Base-by-base conservation (phyloP, 2,797 vertebrate species). In the Anguilla obscura region DNA sequence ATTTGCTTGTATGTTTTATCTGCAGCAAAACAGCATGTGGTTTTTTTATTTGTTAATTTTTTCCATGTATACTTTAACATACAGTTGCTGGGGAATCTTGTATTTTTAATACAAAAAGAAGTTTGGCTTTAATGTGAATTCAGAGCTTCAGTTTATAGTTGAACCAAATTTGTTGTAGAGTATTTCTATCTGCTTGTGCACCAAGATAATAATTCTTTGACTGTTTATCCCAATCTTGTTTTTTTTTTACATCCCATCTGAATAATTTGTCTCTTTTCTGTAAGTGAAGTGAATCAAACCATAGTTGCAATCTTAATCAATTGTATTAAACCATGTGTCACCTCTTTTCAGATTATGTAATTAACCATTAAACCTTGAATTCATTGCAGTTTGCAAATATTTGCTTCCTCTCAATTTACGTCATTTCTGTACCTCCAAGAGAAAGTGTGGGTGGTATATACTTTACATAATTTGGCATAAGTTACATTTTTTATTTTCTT, bases 121-220 rank as follows among this genome's bases (percentile, higher is more conserved):
- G 58, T 60, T 69, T 69, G 24, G 24, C 63, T 69, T 69, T 63
- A 56, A 58, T 87, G 45, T 84, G 30, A 74, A 63, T 89, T 86
- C 12, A n/a, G 83, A 14, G 69, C 48, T 74, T 83, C 80, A 71
- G 71, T 87, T 87, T 76, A 88, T 85, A 88, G 56, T 40, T 52
- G 90, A 89, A 90, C 89, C 45, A 21, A 66, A 27, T 27, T 30
- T 74, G 18, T 71, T 87, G 45, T 76, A 52, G 56, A 89, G 88
- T 89, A 86, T 84, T 21, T 36, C 54, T 60, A 56, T 88, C 88
- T 9, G 50, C 79, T 89, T 36, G 63, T 91, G 56, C 87, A 36
- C 52, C 84, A 84, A 90, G 87, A 90, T 91, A 91, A 91, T 84
- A 88, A 76, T 85, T 85, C 88, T 92, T 88, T 27, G 76, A 86